Base-by-base conservation (phyloP, 2,113 vertebrate genomes). In the Natator depressus region DNA sequence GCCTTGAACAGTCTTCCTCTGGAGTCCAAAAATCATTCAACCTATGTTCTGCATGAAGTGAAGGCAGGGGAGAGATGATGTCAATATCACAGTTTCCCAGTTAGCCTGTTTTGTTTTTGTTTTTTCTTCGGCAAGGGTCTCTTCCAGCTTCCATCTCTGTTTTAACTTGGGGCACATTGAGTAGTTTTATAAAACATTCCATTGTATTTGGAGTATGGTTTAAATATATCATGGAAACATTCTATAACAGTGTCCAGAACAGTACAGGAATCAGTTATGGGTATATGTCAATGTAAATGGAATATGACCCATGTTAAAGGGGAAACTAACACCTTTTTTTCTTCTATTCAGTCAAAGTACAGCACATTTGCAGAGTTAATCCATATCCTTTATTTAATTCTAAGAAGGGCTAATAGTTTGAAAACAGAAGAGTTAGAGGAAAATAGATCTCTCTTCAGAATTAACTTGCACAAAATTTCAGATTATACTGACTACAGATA, bases 181-280 rank as follows among this genome's bases (percentile, higher is more conserved):
- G 87, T 79, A 57, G 65, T 8, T 20, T 53, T 47, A 31, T 22
- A n/a, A 31, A 83, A 57, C 2, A 2, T 5, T 35, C 13, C 35
- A n/a, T n/a, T 69, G 2, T 10, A 35, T 78, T 51, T 94, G 6
- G 86, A 31, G 83, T 92, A 88, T 80, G 6, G 42, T 84, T 51
- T 38, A 42, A 85, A 87, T 49, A 19, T 42, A 47, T 6, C 1
- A 5, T 47, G 49, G 54, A 65, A 86, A 9, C 4, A 5, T 19
- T 51, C 85, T 22, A 1, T 1, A 69, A 12, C 19, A 80, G 10
- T 11, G 20, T 49, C 22, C 22, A 49, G 20, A 1, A 1, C 11
- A 22, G 19, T 42, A 19, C n/a, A 88, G 49, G 54, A 59, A 69
- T 46, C 5, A 46, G 22, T 10, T 13, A 46, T 76, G 19, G 24